Base-by-base conservation (phyloP, 2,888 invertebrate genomes). In the Drosophila eohydei region DNA sequence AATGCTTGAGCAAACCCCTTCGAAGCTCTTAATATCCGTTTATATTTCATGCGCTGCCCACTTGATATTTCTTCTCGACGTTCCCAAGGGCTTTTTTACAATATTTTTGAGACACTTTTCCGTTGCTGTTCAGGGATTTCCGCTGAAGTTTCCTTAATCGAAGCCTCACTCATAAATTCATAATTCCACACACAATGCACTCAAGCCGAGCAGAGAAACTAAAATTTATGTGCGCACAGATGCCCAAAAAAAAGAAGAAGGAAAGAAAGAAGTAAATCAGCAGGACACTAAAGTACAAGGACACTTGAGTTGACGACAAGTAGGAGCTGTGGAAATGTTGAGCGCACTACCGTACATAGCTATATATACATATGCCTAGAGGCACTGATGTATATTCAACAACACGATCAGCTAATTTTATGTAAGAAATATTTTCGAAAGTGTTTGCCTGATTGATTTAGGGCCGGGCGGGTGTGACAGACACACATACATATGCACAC, bases 291-390 rank as follows among this genome's bases (percentile, higher is more conserved):
- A 60, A 21, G 65, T 30, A 57, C 48, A 60, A 48, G 64, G 56
- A 60, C 87, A 89, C 89, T 90, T 90, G 88, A 90, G 80, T 67
- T 70, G 83, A 81, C 84, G 89, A 89, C 89, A 89, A 89, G 89
- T 89, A 86, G 74, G 41, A 57, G 63, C 46, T 43, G 46, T 40
- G 50, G 54, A 69, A 28, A 46, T 44, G 44, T 40, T 30, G 16
- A 32, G 14, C 38, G 14, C 38, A 56, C 72, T 80, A 69, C 70
- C 38, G 65, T 54, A 36, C 11, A 54, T 12, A 30, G 46, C 32
- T 4, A 36, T 16, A 40, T 6, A 28, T 16, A 11, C 2, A 28
- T 12, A 30, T 54, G n/a, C 8, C 6, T 12, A 30, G 11, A n/a
- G n/a, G 12, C 2, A 54, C 66, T 16, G 4, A n/a, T 52, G 26